Evolutionary conservation across 1,140 invertebrate species (phyloP), one percentile per base, ranked within the genome.

Genomic region (Oncopodura yosiiana): DNA sequence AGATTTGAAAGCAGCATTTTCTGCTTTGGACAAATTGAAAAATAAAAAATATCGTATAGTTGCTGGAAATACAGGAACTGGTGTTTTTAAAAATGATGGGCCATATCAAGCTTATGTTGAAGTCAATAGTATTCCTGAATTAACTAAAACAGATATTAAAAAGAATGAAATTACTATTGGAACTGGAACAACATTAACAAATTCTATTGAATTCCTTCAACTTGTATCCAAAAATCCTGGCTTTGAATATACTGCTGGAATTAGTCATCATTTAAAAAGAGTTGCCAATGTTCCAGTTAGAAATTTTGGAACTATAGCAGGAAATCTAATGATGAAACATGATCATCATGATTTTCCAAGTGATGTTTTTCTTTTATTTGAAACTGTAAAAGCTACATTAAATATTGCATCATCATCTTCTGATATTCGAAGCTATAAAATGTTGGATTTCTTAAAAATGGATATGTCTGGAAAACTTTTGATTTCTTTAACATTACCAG

Each of bases 161-260:
- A 18, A 49, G 21, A 50, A 50, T 53, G 66, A 45, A 60, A 50
- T 50, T 11, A 24, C 14, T 8, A 16, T 51, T 3, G 49, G 49
- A 3, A 65, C 83, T 81, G 76, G 79, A 56, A 83, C 79, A 37
- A 81, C 79, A 5, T 67, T 87, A 9, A 24, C 37, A 19, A 16
- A 1, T 18, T 9, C 21, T 11, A 37, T 2, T 21, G 5, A n/a
- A n/a, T 2, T n/a, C 16, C 19, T 4, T 14, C 9, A n/a, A 36
- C 9, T 49, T 37, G 3, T 6, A 3, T 3, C 4, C 19, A 23
- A 21, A 3, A 5, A 3, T 5, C 21, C 3, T 1, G 41, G 41
- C 4, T 42, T 42, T 42, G 23, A 42, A n/a, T 42, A 42, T n/a
- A 24, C 19, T 5, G 18, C 18, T 11, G 41, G 41, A 8, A 24